Percentiles rank a stretch among this genome's conserved stretches.
Conservation (phyloP, 1,140 invertebrate species). For the Argopecten irradians region DNA sequence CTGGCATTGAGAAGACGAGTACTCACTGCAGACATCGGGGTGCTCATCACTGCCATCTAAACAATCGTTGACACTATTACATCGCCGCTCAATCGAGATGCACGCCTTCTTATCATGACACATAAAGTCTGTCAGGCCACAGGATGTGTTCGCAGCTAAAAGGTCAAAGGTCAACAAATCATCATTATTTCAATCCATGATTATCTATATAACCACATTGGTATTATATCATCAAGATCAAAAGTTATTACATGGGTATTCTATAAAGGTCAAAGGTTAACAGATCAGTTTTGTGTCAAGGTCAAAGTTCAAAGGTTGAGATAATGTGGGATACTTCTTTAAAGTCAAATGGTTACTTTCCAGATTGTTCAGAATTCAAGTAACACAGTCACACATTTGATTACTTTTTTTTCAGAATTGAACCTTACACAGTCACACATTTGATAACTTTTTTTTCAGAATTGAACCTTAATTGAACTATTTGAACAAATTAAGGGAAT, state of each 20-base stretch:
- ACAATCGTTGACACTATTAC: slow-evolving; percentile 70
- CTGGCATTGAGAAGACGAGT: too few relatives aligned
- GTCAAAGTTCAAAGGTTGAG: background rate
- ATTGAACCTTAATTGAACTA: too few relatives aligned
- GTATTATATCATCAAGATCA: background rate
- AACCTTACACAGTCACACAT: too few relatives aligned
- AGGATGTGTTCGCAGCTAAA: slow-evolving; percentile 54
- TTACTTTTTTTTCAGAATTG: too few relatives aligned
- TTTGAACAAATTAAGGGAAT: too few relatives aligned
- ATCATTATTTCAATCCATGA: background rate
- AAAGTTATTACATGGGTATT: background rate
- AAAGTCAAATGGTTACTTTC: too few relatives aligned
- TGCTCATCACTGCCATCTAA: slow-evolving; percentile 82
- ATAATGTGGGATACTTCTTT: too few relatives aligned
- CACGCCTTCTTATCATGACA: slow-evolving; percentile 80
- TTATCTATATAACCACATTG: background rate
- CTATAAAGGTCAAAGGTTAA: background rate
- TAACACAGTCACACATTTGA: too few relatives aligned
- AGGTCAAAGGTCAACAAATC: slow-evolving; percentile 26
- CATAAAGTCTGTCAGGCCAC: slow-evolving; percentile 59
- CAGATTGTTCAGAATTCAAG: too few relatives aligned
- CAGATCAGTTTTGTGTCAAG: background rate
- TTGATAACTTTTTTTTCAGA: too few relatives aligned
- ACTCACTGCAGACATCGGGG: slow-evolving; percentile 76
- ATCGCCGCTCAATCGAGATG: slow-evolving; percentile 85